phyloP scores from a whole-genome alignment of 2,113 vertebrate species.

The Scartelaos histophorus region DNA sequence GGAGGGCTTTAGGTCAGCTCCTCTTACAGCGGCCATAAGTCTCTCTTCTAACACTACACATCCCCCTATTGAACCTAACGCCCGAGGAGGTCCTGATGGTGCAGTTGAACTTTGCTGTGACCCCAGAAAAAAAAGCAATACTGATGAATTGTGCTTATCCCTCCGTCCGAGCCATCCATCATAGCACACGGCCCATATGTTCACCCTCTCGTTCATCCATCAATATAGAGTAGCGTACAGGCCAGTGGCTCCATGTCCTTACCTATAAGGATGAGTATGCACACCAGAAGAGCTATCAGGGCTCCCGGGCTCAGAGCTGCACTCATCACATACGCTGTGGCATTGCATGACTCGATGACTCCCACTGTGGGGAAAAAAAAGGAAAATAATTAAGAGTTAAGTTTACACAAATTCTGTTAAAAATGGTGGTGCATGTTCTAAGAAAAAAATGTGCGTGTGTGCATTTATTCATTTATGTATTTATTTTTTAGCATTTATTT shows the following conservation, averaged over 20 bases:
- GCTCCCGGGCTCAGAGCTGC: constrained; percentile 92
- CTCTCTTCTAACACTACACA: constrained; percentile 5
- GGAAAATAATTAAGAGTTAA: no score
- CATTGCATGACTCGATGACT: constrained; percentile 93
- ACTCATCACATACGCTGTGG: constrained; percentile 88
- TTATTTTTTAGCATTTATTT: no score
- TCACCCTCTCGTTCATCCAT: constrained; percentile 73
- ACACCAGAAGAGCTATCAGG: constrained; percentile 93
- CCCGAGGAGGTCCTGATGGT: constrained; percentile 13
- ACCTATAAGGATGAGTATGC: constrained; percentile 95
- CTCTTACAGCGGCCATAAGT: constrained; percentile 9
- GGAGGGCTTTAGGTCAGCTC: neutral
- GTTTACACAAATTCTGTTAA: no score
- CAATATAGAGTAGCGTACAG: constrained; percentile 8
- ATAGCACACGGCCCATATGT: constrained; percentile 30
- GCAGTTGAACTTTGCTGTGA: constrained; percentile 23
- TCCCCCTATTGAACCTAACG: constrained; percentile 5
- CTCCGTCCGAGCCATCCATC: constrained; percentile 13
- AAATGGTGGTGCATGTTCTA: no score
- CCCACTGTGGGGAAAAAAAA: constrained; percentile 57
- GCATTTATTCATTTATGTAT: no score
- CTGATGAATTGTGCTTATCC: constrained; percentile 29
- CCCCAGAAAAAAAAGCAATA: constrained; percentile 15
- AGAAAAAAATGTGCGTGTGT: no score
- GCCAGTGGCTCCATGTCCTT: constrained; percentile 61